These are phyloP conservation scores for Squalus acanthias DNA, from an alignment of 2,797 vertebrate genomes.

Conservation along the genomic window DNA sequence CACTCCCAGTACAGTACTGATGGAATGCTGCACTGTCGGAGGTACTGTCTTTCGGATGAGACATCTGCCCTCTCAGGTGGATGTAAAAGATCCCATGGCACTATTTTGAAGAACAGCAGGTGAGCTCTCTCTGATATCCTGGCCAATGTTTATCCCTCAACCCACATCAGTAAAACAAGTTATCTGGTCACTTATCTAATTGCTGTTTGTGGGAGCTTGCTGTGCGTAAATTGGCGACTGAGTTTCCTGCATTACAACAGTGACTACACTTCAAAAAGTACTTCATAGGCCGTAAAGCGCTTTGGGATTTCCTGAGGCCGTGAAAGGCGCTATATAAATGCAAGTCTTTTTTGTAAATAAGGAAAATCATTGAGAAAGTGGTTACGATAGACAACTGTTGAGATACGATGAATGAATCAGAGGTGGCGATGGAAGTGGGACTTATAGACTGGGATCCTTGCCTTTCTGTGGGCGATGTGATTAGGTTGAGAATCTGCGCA, in stretches of 20 bases:
- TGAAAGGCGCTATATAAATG: background rate
- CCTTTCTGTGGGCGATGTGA: background rate
- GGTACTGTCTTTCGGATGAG: background rate
- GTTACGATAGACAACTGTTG: background rate
- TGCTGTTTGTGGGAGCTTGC: background rate
- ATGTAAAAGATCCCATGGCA: background rate
- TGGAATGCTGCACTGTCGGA: background rate
- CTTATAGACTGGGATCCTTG: background rate
- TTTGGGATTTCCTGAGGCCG: background rate
- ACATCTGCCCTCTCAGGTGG: too few species aligned
- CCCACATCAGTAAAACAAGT: background rate
- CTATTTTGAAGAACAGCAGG: background rate
- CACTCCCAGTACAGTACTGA: background rate
- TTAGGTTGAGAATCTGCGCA: background rate
- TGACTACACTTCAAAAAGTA: background rate
- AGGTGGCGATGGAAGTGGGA: background rate
- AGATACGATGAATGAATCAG: background rate
- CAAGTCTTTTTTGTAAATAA: background rate
- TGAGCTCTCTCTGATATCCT: background rate
- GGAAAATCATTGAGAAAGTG: background rate
- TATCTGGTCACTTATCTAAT: background rate
- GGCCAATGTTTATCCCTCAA: background rate
- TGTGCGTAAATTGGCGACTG: background rate
- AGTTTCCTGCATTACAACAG: background rate
- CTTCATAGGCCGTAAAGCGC: background rate